Percentiles rank a stretch among this genome's conserved stretches.
Evolutionary conservation across 2,113 vertebrate species (phyloP).

Genomic region (Dryoscopus gambensis): DNA sequence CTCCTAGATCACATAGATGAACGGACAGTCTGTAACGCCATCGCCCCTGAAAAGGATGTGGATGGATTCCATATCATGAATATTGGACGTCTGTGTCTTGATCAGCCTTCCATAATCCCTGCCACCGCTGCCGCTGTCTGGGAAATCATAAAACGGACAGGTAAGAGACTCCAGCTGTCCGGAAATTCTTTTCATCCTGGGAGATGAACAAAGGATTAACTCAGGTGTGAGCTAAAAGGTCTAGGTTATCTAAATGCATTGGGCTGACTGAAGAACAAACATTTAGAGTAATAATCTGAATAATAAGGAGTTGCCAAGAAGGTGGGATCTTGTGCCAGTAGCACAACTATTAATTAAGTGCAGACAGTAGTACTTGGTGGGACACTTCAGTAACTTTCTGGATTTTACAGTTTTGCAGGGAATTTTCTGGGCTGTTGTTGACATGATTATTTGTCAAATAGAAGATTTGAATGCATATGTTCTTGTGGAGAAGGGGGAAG

Average conservation of each 20-base stretch:
- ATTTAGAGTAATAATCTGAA: background rate
- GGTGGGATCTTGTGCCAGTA: background rate
- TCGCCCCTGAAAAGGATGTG: conserved; percentile 89
- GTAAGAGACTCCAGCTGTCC: conserved; percentile 45
- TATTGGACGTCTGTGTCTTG: conserved; percentile 87
- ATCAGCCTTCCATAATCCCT: conserved; percentile 85
- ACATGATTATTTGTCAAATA: background rate
- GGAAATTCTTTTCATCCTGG: background rate
- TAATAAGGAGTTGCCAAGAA: background rate
- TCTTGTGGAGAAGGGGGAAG: background rate
- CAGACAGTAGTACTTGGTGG: background rate
- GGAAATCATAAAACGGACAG: conserved; percentile 88
- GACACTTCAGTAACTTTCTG: background rate
- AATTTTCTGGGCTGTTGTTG: background rate
- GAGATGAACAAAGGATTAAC: background rate
- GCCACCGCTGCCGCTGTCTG: conserved; percentile 90
- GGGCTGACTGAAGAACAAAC: background rate
- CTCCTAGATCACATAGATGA: conserved; percentile 85
- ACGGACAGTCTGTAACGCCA: conserved; percentile 81
- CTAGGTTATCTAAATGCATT: background rate
- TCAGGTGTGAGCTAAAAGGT: background rate
- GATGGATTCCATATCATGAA: conserved; percentile 92
- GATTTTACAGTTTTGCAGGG: background rate
- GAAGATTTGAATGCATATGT: fast-evolving
- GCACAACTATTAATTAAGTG: background rate